Conservation (phyloP, 1,140 invertebrate genomes). For the Nymphalis io region DNA sequence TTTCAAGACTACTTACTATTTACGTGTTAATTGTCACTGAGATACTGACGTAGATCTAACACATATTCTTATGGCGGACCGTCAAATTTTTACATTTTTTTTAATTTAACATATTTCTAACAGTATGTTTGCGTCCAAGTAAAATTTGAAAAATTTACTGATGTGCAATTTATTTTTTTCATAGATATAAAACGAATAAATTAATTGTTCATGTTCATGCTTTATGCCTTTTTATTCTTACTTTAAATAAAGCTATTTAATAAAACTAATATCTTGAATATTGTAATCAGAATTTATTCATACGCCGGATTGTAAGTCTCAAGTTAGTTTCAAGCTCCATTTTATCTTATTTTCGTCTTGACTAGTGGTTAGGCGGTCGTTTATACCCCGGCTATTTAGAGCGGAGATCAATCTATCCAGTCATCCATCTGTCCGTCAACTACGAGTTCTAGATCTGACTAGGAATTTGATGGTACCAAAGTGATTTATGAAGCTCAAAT, state of each 20-base stretch:
- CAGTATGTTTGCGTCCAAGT: too few species aligned
- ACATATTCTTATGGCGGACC: too few species aligned
- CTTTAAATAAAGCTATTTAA: neutral
- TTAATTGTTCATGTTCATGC: too few species aligned
- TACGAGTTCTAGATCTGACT: slow-evolving; percentile 18
- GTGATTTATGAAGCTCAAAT: slow-evolving; percentile 24
- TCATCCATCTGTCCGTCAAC: slow-evolving; percentile 29
- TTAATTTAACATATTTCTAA: too few species aligned
- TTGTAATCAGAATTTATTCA: neutral
- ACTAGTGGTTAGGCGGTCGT: slow-evolving; percentile 21
- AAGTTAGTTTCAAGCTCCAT: slow-evolving; percentile 16
- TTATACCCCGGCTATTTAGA: slow-evolving; percentile 28
- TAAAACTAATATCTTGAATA: too few species aligned
- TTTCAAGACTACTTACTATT: too few species aligned
- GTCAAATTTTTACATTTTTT: too few species aligned
- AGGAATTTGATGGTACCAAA: slow-evolving; percentile 26
- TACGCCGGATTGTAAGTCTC: slow-evolving; percentile 9
- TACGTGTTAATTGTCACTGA: too few species aligned
- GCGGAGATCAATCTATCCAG: slow-evolving; percentile 33
- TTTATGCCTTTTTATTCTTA: neutral
- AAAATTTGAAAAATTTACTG: too few species aligned
- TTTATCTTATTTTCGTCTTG: slow-evolving; percentile 30
- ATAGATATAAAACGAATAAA: too few species aligned
- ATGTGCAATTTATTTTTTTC: too few species aligned
- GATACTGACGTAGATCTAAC: too few species aligned